Conservation (phyloP, 2,113 vertebrate species). For the Aleadryas rufinucha region DNA sequence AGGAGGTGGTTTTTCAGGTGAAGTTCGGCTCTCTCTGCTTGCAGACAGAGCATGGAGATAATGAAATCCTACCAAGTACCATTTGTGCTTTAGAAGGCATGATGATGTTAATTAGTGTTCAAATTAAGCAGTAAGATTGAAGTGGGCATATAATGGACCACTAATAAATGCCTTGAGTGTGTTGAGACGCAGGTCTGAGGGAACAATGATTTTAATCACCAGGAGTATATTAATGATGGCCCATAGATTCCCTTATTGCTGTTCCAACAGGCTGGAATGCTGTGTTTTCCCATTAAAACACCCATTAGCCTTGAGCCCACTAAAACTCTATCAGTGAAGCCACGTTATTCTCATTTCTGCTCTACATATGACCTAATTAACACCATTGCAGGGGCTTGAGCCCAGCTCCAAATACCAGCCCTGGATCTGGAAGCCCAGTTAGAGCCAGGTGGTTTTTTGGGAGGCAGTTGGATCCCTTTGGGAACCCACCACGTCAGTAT, state of each 20-base stretch:
- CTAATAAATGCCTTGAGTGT: conserved; percentile 45
- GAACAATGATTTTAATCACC: conserved; percentile 57
- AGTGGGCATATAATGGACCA: conserved; percentile 23
- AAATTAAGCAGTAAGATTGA: conserved; percentile 58
- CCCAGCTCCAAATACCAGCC: background rate
- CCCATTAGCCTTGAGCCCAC: conserved; percentile 33
- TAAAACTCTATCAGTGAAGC: background rate
- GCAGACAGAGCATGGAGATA: conserved; percentile 5
- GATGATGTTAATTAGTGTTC: conserved; percentile 56
- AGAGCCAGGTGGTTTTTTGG: background rate
- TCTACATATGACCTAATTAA: background rate
- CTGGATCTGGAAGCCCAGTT: background rate
- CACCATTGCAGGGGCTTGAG: background rate
- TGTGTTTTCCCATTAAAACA: conserved; percentile 41
- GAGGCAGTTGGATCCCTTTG: fast-evolving
- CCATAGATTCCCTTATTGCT: conserved; percentile 40
- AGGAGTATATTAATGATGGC: conserved; percentile 40
- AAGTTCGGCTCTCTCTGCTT: background rate
- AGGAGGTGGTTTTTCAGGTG: background rate
- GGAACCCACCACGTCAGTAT: background rate
- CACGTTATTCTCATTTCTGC: background rate
- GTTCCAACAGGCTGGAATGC: conserved; percentile 24
- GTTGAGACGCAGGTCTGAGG: background rate
- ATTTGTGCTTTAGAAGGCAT: conserved; percentile 31
- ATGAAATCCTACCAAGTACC: conserved; percentile 33